phyloP scores from a whole-genome alignment of 2,888 invertebrate species.

The Meganola albula region DNA sequence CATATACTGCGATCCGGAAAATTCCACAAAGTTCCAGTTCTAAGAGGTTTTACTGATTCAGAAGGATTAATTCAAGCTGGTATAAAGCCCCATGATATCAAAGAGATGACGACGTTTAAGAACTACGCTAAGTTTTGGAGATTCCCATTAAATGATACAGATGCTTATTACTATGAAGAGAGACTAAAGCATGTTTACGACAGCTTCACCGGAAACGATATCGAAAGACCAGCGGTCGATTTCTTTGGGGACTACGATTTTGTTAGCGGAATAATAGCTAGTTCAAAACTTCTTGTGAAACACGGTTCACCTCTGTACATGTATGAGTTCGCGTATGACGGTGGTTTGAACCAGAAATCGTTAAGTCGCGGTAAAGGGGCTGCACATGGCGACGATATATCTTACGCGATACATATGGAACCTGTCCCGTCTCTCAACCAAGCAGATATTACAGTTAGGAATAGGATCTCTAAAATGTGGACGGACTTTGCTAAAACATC shows the following conservation, averaged over 20 bases:
- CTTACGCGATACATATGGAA: conserved; percentile 21
- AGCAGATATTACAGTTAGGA: conserved; percentile 26
- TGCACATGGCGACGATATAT: conserved; percentile 41
- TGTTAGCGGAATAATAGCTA: conserved; percentile 28
- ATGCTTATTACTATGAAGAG: conserved; percentile 27
- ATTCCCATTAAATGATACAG: conserved; percentile 12
- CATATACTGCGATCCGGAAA: conserved; percentile 47
- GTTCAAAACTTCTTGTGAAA: conserved; percentile 16
- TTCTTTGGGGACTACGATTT: conserved; percentile 47
- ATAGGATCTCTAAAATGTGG: conserved; percentile 43
- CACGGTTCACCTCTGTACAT: conserved; percentile 33
- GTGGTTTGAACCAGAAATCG: conserved; percentile 35
- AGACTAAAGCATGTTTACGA: conserved; percentile 18
- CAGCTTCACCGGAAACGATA: conserved; percentile 17
- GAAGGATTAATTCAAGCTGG: conserved; percentile 34
- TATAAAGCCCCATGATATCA: conserved; percentile 31
- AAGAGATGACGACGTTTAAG: conserved; percentile 29
- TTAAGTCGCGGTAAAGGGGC: conserved; percentile 27
- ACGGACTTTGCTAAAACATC: conserved; percentile 49
- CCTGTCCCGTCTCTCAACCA: conserved; percentile 11
- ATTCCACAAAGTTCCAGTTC: conserved; percentile 53
- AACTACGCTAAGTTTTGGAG: conserved; percentile 32
- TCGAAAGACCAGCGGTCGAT: conserved; percentile 33
- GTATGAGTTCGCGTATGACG: conserved; percentile 44
- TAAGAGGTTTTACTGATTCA: conserved; percentile 56